Evolutionary conservation across 2,888 invertebrate species (phyloP), one percentile per base, ranked within the genome.

Genomic region (Heliconius charithonia): DNA sequence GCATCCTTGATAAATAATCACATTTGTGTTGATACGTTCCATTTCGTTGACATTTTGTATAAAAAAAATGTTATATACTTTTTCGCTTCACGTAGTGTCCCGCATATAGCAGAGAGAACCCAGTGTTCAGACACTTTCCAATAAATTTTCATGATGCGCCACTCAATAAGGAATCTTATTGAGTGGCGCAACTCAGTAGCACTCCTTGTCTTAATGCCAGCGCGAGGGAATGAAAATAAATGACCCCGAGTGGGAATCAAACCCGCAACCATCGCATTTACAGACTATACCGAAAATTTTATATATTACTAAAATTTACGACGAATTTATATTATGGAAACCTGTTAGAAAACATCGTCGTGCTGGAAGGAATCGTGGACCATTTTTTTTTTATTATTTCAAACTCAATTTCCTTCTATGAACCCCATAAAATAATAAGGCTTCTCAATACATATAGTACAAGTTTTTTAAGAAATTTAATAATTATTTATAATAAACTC

Each of bases 1-100:
- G 3, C 32, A 37, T 72, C 32, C 25, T 59, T 37, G 32, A 72
- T 32, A 59, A n/a, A 56, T 56, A 59, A 59, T 59, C 72, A 72
- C 59, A 72, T 59, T 37, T 72, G 59, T n/a, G 72, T 59, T 25
- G 27, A 12, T 32, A n/a, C 12, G 56, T 22, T 71, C 29, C 51
- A 56, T 29, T n/a, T 32, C 32, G 25, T n/a, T 25, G 13, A 27
- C 2, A 62, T 62, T 12, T 25, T 62, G 16, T 27, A 27, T 27
- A 29, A 16, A 27, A n/a, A 16, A 25, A 25, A 62, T 25, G 4
- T 62, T 4, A 25, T 10, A 51, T 22, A 19, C 27, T 25, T 62
- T 62, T 13, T 62, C 62, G 62, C 13, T 62, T 62, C 13, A 25
- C 62, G 13, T 25, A 12, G 4, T 27, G 2, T 13, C 25, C 10